Evolutionary conservation across 1,140 invertebrate genomes (phyloP).

Genomic region (Drosophila subobscura): DNA sequence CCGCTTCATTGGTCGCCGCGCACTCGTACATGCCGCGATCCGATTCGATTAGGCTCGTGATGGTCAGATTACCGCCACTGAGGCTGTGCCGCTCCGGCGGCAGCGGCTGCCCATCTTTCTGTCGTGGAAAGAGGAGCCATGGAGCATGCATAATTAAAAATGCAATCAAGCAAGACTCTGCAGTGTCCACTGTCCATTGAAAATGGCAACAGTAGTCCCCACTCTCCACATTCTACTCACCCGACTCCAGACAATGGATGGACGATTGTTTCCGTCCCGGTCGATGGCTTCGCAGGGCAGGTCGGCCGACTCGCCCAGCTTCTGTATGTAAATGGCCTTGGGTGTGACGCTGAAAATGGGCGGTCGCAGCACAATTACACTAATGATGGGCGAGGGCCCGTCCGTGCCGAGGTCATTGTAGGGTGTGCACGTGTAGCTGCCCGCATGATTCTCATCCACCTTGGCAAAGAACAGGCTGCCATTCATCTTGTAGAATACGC

Average conservation of each 20-base stretch:
- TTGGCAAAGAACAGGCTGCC: constrained; percentile 93
- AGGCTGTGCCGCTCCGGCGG: constrained; percentile 88
- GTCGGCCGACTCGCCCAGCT: constrained; percentile 91
- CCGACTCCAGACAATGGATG: constrained; percentile 93
- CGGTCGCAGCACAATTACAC: constrained; percentile 94
- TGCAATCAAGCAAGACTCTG: constrained; percentile 64
- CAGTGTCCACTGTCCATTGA: not conserved
- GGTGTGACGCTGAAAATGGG: constrained; percentile 91
- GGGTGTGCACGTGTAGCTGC: constrained; percentile 95
- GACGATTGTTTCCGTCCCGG: constrained; percentile 88
- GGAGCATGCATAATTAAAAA: constrained; percentile 65
- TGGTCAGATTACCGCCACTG: constrained; percentile 93
- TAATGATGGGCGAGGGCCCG: constrained; percentile 92
- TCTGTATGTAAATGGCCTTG: constrained; percentile 91
- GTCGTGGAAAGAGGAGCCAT: constrained; percentile 26
- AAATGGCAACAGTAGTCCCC: constrained; percentile 14
- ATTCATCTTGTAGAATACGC: constrained; percentile 93
- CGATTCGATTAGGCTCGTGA: constrained; percentile 91
- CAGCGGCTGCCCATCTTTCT: constrained; percentile 91
- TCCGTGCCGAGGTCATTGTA: constrained; percentile 94
- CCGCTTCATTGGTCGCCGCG: constrained; percentile 95
- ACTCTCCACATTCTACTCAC: constrained; percentile 85
- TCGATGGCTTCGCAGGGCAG: constrained; percentile 93
- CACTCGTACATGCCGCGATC: constrained; percentile 97
- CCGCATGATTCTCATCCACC: constrained; percentile 90